Evolutionary conservation across 2,113 vertebrate genomes (phyloP).

Genomic region (Ciconia stormi): DNA sequence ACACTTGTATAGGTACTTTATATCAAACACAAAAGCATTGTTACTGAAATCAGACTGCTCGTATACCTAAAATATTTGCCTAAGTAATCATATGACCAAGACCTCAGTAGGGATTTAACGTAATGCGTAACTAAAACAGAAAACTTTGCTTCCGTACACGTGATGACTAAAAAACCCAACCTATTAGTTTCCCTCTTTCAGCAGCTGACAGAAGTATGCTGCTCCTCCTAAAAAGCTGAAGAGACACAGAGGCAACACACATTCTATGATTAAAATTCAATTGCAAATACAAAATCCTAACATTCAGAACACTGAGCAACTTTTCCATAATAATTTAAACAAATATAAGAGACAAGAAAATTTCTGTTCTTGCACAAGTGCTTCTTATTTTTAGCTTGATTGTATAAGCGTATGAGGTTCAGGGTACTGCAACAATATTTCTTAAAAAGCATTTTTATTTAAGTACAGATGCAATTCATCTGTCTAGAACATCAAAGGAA

Average conservation of each 20-base stretch:
- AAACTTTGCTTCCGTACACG: not conserved
- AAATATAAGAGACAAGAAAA: not conserved
- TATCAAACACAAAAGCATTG: not conserved
- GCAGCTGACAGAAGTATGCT: not conserved
- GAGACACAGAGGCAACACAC: constrained; percentile 3
- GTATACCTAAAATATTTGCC: not conserved
- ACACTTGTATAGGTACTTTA: not conserved
- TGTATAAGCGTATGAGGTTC: not conserved
- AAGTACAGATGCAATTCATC: not conserved
- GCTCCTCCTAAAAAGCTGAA: not conserved
- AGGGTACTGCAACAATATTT: not conserved
- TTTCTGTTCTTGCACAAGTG: not conserved
- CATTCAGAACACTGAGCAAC: not conserved
- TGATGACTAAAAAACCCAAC: not conserved
- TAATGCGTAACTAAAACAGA: accelerated
- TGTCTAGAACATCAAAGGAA: not conserved
- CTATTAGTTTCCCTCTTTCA: not conserved
- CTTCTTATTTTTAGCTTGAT: not conserved
- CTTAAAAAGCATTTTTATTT: not conserved
- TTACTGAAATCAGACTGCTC: not conserved
- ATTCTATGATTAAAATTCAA: not conserved
- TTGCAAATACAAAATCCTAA: not conserved
- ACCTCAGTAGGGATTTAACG: not conserved
- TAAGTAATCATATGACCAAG: not conserved
- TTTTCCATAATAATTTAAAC: not conserved